A percentile compares a stretch with the other conserved stretches of the same genome.
phyloP scores from a whole-genome alignment of 2,888 invertebrate species.

The Tinea trinotella region DNA sequence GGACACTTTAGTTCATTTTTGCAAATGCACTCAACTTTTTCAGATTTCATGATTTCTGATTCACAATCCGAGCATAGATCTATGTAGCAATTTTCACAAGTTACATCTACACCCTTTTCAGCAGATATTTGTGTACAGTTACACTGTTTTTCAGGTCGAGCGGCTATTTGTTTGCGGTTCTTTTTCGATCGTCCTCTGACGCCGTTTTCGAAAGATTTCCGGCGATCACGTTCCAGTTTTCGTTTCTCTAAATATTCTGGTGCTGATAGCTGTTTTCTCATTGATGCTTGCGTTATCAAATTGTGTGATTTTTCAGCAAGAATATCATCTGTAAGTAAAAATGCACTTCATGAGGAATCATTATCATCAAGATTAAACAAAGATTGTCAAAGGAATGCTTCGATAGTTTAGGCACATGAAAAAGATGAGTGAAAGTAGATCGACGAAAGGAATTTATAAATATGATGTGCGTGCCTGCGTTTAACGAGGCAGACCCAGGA shows the following conservation, averaged over 20 bases:
- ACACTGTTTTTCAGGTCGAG: conserved; percentile 44
- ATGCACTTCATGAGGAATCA: too few relatives aligned
- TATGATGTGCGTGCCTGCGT: too few relatives aligned
- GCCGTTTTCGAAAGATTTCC: conserved; percentile 75
- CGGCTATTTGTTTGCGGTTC: conserved; percentile 56
- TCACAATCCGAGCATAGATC: conserved; percentile 63
- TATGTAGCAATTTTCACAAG: conserved; percentile 57
- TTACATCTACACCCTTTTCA: conserved; percentile 58
- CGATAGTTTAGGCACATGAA: too few relatives aligned
- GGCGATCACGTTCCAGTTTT: conserved; percentile 79
- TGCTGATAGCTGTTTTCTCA: conserved; percentile 84
- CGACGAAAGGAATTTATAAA: too few relatives aligned
- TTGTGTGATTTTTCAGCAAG: conserved; percentile 73
- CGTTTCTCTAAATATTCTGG: conserved; percentile 93
- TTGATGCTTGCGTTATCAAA: conserved; percentile 69
- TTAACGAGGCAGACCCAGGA: too few relatives aligned
- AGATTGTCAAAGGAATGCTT: too few relatives aligned
- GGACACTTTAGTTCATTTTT: conserved; percentile 46
- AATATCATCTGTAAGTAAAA: conserved; percentile 71
- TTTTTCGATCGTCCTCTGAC: conserved; percentile 73
- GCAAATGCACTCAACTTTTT: conserved; percentile 45
- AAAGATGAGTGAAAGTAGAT: too few relatives aligned
- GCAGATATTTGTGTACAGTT: conserved; percentile 52
- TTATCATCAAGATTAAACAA: too few relatives aligned
- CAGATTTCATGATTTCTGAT: conserved; percentile 37